These are phyloP conservation scores for Branchipolynoe longqiensis DNA, from an alignment of 2,888 invertebrate species.

Conservation along the genomic window DNA sequence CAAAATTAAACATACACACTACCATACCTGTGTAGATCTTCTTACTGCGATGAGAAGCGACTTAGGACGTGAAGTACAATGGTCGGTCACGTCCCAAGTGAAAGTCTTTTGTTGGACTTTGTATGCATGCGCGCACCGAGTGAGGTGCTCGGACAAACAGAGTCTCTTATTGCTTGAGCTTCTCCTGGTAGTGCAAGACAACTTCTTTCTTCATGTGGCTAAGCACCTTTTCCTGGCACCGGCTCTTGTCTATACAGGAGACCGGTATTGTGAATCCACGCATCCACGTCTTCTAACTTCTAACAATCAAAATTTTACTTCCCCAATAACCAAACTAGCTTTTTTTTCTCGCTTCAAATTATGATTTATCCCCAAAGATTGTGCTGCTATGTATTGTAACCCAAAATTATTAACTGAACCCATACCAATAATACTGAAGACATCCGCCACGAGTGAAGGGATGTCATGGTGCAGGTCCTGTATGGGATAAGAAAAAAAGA, in stretches of 20 bases:
- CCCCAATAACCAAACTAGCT: conserved; percentile 17
- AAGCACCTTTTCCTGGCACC: neutral
- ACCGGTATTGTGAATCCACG: conserved; percentile 20
- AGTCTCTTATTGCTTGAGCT: too few relatives aligned
- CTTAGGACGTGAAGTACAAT: neutral
- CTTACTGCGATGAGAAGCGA: neutral
- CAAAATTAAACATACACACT: conserved; percentile 45
- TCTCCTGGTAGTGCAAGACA: neutral
- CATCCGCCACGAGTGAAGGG: conserved; percentile 91
- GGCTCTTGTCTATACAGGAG: conserved; percentile 24
- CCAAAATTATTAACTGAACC: conserved; percentile 61
- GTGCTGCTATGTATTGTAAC: conserved; percentile 18
- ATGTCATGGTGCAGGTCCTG: conserved; percentile 90
- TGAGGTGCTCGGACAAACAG: too few relatives aligned
- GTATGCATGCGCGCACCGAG: too few relatives aligned
- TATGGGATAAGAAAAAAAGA: conserved; percentile 74
- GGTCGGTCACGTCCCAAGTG: neutral
- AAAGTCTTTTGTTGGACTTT: too few relatives aligned
- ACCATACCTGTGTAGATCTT: conserved; percentile 47
- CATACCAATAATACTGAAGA: conserved; percentile 88
- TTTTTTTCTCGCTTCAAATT: too few relatives aligned
- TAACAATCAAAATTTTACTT: conserved; percentile 44
- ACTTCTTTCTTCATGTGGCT: neutral
- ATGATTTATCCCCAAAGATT: conserved; percentile 43
- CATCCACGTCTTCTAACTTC: conserved; percentile 38